Evolutionary conservation across 2,888 invertebrate genomes (phyloP).

Genomic region (Himalopsyche anomala): DNA sequence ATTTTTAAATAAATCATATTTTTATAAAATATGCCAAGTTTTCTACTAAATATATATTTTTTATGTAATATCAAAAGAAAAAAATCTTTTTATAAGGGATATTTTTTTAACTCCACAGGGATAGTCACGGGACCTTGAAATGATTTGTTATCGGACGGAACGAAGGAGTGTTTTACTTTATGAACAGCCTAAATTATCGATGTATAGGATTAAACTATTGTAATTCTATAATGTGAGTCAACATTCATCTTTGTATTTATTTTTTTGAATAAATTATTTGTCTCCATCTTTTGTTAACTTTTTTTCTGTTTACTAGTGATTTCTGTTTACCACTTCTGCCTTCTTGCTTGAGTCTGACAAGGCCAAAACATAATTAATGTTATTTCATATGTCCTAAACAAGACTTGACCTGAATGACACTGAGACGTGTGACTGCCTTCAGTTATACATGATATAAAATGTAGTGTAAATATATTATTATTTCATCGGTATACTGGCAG

Average conservation of each 20-base stretch:
- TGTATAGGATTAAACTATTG: neutral
- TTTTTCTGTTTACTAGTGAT: neutral
- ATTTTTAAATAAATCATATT: too few relatives aligned
- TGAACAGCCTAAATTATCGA: conserved; percentile 32
- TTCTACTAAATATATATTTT: too few relatives aligned
- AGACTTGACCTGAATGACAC: neutral
- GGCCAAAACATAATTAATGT: neutral
- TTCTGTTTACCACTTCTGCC: too few relatives aligned
- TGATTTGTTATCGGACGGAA: neutral
- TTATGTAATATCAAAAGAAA: too few relatives aligned
- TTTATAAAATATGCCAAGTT: too few relatives aligned
- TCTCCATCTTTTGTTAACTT: neutral
- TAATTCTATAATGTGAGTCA: neutral
- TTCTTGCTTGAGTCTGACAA: too few relatives aligned
- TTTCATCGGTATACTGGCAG: too few relatives aligned
- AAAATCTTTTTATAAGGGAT: too few relatives aligned
- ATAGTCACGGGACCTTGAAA: conserved; percentile 10
- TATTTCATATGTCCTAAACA: neutral
- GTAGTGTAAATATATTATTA: too few relatives aligned
- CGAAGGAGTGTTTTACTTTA: neutral
- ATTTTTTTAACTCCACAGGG: neutral
- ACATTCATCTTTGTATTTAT: conserved; percentile 50
- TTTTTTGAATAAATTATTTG: conserved; percentile 54
- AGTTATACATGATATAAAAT: too few relatives aligned
- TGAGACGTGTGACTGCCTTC: neutral